Conservation (phyloP, 2,113 vertebrate genomes). For the Aptenodytes forsteri region DNA sequence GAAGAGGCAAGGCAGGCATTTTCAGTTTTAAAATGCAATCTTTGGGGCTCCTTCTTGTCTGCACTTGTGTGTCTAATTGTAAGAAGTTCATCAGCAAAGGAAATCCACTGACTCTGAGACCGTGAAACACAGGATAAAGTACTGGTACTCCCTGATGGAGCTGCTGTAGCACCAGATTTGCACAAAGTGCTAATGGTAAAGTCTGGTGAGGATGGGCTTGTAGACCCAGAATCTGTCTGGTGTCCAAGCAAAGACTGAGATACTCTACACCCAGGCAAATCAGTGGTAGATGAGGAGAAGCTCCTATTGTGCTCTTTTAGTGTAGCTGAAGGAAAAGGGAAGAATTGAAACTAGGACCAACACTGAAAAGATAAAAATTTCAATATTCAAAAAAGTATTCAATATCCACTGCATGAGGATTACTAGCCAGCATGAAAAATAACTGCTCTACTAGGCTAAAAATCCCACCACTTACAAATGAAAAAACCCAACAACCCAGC, state of each 20-base stretch:
- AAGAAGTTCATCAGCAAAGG: constrained; percentile 77
- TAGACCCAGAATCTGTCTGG: constrained; percentile 71
- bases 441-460: not conserved
- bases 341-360: constrained; percentile 61
- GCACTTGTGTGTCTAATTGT: constrained; percentile 40
- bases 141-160: constrained; percentile 58
- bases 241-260: constrained; percentile 73
- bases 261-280: constrained; percentile 74
- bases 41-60: constrained; percentile 66
- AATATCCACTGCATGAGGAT: not conserved
- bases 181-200: constrained; percentile 38
- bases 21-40: constrained; percentile 62
- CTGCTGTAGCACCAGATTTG: constrained; percentile 30
- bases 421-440: not conserved
- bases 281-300: constrained; percentile 67
- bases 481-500: rapidly evolving
- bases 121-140: constrained; percentile 64
- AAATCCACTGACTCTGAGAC: constrained; percentile 83
- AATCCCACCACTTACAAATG: not conserved
- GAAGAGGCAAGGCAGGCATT: constrained; percentile 59
- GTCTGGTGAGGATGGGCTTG: constrained; percentile 73
- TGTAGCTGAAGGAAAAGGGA: constrained; percentile 74
- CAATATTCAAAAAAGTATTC: not conserved
- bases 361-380: constrained; percentile 33
- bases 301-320: constrained; percentile 62